A percentile compares a stretch with the other conserved stretches of the same genome.
phyloP scores from a whole-genome alignment of 2,888 invertebrate species.

The Shargacucullia verbasci region DNA sequence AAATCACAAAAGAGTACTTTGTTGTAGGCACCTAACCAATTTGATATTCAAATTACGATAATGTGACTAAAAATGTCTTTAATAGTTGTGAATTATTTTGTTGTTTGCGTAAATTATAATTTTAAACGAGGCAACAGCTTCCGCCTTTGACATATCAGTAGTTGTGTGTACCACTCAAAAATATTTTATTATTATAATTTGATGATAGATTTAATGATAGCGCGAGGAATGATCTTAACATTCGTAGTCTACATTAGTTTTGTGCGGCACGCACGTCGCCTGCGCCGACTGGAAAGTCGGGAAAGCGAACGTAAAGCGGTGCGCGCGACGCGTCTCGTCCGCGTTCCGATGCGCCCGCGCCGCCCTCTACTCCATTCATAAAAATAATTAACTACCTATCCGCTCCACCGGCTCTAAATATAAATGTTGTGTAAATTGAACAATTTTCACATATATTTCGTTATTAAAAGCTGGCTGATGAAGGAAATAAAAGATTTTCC shows the following conservation, averaged over 20 bases:
- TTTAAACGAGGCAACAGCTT: conserved; percentile 11
- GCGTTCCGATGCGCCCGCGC: conserved; percentile 75
- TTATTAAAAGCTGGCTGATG: conserved; percentile 10
- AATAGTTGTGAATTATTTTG: background rate
- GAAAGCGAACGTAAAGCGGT: conserved; percentile 74
- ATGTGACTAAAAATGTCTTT: background rate
- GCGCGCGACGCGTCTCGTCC: conserved; percentile 71
- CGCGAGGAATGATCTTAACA: conserved; percentile 16
- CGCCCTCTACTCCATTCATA: conserved; percentile 73
- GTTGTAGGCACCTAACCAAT: background rate
- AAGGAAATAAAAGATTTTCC: background rate
- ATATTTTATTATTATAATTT: conserved; percentile 3
- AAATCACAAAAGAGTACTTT: no score
- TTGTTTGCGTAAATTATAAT: conserved; percentile 2
- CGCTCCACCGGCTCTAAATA: conserved; percentile 42
- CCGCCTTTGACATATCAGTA: conserved; percentile 12
- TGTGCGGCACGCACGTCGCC: conserved; percentile 49
- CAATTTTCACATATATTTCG: conserved; percentile 29
- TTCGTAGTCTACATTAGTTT: conserved; percentile 60
- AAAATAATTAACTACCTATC: conserved; percentile 66
- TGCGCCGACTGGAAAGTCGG: conserved; percentile 78
- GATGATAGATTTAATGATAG: background rate
- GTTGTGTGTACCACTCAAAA: conserved; percentile 7
- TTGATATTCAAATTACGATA: conserved; percentile 6
- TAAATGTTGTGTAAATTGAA: conserved; percentile 38